Conservation (phyloP, 2,113 vertebrate genomes). For the Orthonyx spaldingii region DNA sequence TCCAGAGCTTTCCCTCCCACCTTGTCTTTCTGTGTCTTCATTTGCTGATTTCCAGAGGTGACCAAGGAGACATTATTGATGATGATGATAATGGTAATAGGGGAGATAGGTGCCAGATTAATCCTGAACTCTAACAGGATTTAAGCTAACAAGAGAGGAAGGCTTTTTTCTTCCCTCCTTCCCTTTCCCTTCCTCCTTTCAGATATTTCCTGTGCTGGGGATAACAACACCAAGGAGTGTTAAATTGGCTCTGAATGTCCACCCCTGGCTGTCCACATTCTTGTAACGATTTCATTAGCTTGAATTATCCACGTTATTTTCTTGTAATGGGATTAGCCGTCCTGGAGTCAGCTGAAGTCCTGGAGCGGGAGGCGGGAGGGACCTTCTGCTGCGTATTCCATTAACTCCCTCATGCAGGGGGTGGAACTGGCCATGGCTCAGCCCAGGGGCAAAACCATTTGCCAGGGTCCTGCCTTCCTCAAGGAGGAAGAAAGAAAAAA, state of each 20-base stretch:
- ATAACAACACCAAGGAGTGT: slow-evolving; percentile 63
- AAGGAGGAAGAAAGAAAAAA: slow-evolving; percentile 33
- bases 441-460: slow-evolving; percentile 59
- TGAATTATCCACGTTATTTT: slow-evolving; percentile 79
- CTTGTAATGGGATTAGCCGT: slow-evolving; percentile 74
- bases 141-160: slow-evolving; percentile 45
- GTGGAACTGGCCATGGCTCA: slow-evolving; percentile 43
- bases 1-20: neutral
- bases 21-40: neutral
- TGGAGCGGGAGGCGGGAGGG: slow-evolving; percentile 25
- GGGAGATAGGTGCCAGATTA: neutral
- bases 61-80: neutral
- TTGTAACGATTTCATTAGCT: slow-evolving; percentile 77
- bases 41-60: neutral
- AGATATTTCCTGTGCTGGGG: slow-evolving; percentile 51
- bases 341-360: slow-evolving; percentile 66
- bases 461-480: slow-evolving; percentile 23
- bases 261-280: slow-evolving; percentile 73
- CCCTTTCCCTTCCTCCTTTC: slow-evolving; percentile 33
- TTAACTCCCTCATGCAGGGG: slow-evolving; percentile 40
- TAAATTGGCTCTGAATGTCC: slow-evolving; percentile 71
- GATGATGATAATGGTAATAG: neutral
- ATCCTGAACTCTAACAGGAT: slow-evolving; percentile 48
- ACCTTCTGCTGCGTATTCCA: slow-evolving; percentile 13
- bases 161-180: neutral